phyloP scores from a whole-genome alignment of 2,888 invertebrate species.

The Sycophila texana region DNA sequence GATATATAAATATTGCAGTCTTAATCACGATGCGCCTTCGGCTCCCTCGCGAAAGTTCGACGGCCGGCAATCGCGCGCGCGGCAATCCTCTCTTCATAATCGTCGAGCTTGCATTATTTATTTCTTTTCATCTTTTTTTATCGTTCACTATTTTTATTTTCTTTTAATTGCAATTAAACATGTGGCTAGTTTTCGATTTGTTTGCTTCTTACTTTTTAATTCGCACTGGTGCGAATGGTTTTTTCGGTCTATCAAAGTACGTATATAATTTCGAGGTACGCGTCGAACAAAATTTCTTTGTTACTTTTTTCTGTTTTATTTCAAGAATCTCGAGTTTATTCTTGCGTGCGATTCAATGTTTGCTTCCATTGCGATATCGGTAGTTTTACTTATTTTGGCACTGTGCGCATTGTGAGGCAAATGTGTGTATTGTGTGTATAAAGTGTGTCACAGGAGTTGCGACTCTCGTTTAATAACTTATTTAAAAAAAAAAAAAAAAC shows the following conservation, averaged over 20 bases:
- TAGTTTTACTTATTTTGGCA: constrained; percentile 45
- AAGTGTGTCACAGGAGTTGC: neutral
- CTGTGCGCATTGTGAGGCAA: constrained; percentile 50
- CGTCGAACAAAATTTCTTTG: constrained; percentile 9
- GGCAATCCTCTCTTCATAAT: neutral
- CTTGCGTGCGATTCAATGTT: neutral
- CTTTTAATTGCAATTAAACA: constrained; percentile 47
- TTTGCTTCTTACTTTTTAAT: constrained; percentile 12
- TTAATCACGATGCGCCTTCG: constrained; percentile 50
- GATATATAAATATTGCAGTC: constrained; percentile 58
- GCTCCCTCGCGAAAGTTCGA: constrained; percentile 54
- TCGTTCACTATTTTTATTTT: constrained; percentile 35
- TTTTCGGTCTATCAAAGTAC: neutral
- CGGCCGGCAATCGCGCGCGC: constrained; percentile 42
- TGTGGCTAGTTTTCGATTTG: constrained; percentile 53
- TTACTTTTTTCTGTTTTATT: constrained; percentile 18
- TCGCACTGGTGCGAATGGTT: too few relatives aligned
- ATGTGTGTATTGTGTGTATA: constrained; percentile 11
- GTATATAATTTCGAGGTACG: constrained; percentile 33
- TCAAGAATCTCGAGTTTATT: constrained; percentile 26
- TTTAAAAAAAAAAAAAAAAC: neutral
- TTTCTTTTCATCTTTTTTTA: constrained; percentile 17
- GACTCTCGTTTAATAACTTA: constrained; percentile 38
- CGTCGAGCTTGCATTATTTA: constrained; percentile 12
- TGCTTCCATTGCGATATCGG: neutral